Conservation (phyloP, 2,113 vertebrate species). For the Spheniscus mendiculus region DNA sequence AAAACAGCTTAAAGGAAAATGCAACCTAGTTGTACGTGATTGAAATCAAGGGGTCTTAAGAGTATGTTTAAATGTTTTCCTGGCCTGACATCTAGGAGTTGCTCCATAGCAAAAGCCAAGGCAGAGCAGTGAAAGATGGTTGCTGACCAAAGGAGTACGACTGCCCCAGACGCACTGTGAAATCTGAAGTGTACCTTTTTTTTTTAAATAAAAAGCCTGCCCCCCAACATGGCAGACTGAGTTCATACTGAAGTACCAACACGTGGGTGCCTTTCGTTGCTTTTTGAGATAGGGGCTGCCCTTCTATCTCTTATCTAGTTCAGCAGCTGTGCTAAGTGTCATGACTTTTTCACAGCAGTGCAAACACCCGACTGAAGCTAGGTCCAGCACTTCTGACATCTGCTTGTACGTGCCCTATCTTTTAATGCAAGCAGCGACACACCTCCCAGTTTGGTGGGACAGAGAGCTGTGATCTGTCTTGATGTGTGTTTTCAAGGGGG, state of each 20-base stretch:
- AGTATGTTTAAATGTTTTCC: not conserved
- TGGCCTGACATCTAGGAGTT: not conserved
- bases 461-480: not conserved
- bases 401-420: not conserved
- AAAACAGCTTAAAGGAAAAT: not conserved
- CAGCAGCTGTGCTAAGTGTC: not conserved
- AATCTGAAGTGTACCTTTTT: not conserved
- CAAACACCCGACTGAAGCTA: fast-evolving
- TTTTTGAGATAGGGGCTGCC: not conserved
- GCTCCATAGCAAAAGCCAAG: not conserved
- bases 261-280: not conserved
- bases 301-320: not conserved
- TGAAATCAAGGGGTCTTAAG: not conserved
- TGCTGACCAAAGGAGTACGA: not conserved
- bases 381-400: not conserved
- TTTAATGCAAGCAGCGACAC: not conserved
- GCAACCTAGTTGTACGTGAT: fast-evolving
- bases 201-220: not conserved
- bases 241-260: not conserved
- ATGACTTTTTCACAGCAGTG: fast-evolving
- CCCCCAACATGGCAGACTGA: not conserved
- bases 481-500: not conserved
- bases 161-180: not conserved
- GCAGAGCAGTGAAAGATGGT: not conserved
- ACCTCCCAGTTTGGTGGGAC: not conserved